These are phyloP conservation scores for Caenorhabditis sp. DNA, from an alignment of 2,888 invertebrate species.

Conservation along the genomic window DNA sequence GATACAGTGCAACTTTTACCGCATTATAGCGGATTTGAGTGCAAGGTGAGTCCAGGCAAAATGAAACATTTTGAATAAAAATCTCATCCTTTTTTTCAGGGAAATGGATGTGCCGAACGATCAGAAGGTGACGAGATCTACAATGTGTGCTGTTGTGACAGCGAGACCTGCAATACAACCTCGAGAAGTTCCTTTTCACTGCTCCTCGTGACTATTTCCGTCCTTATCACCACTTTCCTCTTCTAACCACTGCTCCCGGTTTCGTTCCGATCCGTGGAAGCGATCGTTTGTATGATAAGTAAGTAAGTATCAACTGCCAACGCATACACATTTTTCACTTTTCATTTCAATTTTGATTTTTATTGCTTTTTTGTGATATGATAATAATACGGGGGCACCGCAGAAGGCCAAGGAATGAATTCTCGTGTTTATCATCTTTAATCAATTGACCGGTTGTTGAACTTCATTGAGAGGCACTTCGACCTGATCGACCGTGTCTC, in stretches of 20 bases:
- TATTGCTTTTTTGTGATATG: conserved; percentile 25
- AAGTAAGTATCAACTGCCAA: conserved; percentile 23
- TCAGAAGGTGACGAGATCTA: conserved; percentile 59
- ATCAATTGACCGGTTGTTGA: not conserved
- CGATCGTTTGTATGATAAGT: too few species aligned
- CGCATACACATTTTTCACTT: not conserved
- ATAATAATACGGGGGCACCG: conserved; percentile 28
- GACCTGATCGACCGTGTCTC: not conserved
- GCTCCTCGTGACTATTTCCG: not conserved
- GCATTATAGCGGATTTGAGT: conserved; percentile 44
- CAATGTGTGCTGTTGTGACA: conserved; percentile 63
- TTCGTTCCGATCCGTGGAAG: too few species aligned
- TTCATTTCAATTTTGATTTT: not conserved
- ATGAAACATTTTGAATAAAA: not conserved
- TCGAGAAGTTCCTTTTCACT: conserved; percentile 2
- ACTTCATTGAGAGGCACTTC: conserved; percentile 13
- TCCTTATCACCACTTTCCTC: conserved; percentile 28
- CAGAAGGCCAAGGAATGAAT: conserved; percentile 4
- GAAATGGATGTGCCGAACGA: conserved; percentile 52
- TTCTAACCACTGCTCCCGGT: conserved; percentile 10
- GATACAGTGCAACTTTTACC: conserved; percentile 39
- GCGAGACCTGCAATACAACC: conserved; percentile 54
- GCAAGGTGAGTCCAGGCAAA: conserved; percentile 29
- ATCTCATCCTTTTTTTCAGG: conserved; percentile 21
- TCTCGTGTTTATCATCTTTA: not conserved